Evolutionary conservation across 2,797 vertebrate species (phyloP).

Genomic region (Oreochromis mossambicus): DNA sequence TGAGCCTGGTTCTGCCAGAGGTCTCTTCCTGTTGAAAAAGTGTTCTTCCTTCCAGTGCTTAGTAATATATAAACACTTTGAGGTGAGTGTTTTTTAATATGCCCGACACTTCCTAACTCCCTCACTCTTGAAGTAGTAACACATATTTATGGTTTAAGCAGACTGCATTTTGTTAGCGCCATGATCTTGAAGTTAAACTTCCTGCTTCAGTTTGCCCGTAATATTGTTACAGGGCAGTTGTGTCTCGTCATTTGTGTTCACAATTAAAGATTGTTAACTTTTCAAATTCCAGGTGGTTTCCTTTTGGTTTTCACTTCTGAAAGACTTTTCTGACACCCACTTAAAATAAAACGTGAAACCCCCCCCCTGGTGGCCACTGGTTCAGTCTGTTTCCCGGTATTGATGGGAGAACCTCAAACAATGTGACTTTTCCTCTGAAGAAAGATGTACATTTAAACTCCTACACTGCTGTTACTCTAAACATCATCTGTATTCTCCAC

Average conservation of each 20-base stretch:
- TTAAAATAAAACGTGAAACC: neutral
- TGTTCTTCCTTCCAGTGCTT: neutral
- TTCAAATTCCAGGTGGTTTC: neutral
- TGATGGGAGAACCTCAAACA: neutral
- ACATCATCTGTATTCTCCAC: neutral
- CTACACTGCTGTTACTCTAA: neutral
- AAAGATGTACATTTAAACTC: neutral
- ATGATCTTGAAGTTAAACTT: neutral
- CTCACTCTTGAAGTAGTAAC: neutral
- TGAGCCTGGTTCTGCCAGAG: neutral
- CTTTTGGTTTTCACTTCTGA: neutral
- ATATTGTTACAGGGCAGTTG: neutral
- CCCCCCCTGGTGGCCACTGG: neutral
- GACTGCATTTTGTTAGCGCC: neutral
- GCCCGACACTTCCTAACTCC: neutral
- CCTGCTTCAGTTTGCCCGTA: neutral
- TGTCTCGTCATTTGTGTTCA: neutral
- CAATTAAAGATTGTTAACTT: neutral
- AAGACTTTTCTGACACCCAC: neutral
- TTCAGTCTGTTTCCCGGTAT: neutral
- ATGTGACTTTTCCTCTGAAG: neutral
- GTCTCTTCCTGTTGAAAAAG: neutral
- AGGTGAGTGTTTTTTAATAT: neutral
- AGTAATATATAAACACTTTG: neutral
- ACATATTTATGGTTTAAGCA: neutral